Conservation (phyloP, 2,888 invertebrate genomes). For the Diloba caeruleocephala region DNA sequence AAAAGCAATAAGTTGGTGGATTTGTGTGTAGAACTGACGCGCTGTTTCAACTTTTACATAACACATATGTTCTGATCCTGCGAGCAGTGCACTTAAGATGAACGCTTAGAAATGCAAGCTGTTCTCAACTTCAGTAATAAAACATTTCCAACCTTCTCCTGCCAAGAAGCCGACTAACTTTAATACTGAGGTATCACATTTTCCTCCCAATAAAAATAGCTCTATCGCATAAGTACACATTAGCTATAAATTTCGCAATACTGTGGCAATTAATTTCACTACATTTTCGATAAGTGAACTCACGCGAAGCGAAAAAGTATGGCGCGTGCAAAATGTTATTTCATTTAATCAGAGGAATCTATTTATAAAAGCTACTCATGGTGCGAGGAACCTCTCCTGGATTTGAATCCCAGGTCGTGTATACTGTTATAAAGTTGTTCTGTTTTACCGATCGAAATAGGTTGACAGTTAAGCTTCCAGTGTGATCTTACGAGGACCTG, state of each 20-base stretch:
- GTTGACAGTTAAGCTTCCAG: no score
- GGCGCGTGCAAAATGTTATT: slow-evolving; percentile 25
- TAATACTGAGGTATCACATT: slow-evolving; percentile 8
- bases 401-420: no score
- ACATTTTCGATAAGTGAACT: slow-evolving; percentile 41
- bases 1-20: no score
- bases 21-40: background rate
- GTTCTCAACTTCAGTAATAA: slow-evolving; percentile 30
- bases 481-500: no score
- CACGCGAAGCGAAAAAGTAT: slow-evolving; percentile 27
- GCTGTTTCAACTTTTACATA: background rate
- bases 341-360: slow-evolving; percentile 25
- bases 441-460: no score
- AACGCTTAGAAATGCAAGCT: slow-evolving; percentile 22
- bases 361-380: slow-evolving; percentile 32
- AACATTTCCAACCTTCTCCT: slow-evolving; percentile 16
- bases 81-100: slow-evolving; percentile 7
- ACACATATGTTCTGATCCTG: background rate
- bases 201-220: slow-evolving; percentile 18
- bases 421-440: no score
- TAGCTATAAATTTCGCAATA: slow-evolving; percentile 20
- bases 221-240: slow-evolving; percentile 17
- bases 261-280: slow-evolving; percentile 41
- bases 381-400: no score
- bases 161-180: slow-evolving; percentile 1